Conservation (phyloP, 2,113 vertebrate species). For the Rattus norvegicus region GRCr8 NC_086027.1:30019501-30020000, state of each 20-base stretch:
- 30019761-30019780: conserved; percentile 92
- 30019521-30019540: conserved; percentile 47
- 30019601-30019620: conserved; percentile 45
- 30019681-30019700: conserved; percentile 79
- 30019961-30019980: conserved; percentile 88
- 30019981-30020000: conserved; percentile 86
- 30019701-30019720: conserved; percentile 81
- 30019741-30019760: conserved; percentile 88
- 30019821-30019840: conserved; percentile 91
- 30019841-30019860: conserved; percentile 92
- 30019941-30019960: conserved; percentile 90
- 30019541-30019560: conserved; percentile 6
- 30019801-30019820: conserved; percentile 92
- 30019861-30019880: conserved; percentile 92
- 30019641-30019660: conserved; percentile 32
- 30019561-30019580: neutral
- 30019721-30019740: conserved; percentile 91
- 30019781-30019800: conserved; percentile 92
- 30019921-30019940: conserved; percentile 93
- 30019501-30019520: conserved; percentile 60
- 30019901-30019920: conserved; percentile 96
- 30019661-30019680: conserved; percentile 75
- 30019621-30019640: conserved; percentile 44
- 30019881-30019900: conserved; percentile 95
- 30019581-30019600: conserved; percentile 21